These are phyloP conservation scores for Sternotherus odoratus DNA, from an alignment of 2,797 vertebrate species.

Conservation along the genomic window DNA sequence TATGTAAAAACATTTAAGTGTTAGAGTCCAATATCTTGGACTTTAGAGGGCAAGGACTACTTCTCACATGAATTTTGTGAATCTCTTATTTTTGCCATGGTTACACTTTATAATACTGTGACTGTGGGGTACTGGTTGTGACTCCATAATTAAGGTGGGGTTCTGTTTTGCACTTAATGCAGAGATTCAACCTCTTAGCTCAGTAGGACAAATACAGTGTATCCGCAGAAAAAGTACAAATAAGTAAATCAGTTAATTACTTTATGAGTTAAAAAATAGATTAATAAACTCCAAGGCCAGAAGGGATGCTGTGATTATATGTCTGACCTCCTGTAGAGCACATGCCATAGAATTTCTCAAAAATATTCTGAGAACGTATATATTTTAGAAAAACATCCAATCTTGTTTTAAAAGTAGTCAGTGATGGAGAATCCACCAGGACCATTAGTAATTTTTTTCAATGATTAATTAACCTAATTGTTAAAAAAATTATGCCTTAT, in stretches of 20 bases:
- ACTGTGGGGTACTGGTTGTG: background rate
- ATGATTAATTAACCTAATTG: too few species aligned
- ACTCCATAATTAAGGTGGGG: background rate
- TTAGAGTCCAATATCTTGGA: slow-evolving; percentile 35
- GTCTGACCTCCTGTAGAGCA: too few species aligned
- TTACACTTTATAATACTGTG: background rate
- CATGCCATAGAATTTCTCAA: too few species aligned
- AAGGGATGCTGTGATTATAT: too few species aligned
- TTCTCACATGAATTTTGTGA: background rate
- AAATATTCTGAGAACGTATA: too few species aligned
- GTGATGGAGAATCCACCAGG: too few species aligned
- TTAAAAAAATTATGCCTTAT: too few species aligned
- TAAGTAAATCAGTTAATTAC: background rate
- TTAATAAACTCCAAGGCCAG: too few species aligned
- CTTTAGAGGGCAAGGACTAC: slow-evolving; percentile 6
- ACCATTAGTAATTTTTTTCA: too few species aligned
- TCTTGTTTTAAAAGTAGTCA: too few species aligned
- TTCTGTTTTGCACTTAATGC: background rate
- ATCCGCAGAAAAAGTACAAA: background rate
- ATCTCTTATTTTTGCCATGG: background rate
- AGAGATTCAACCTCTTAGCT: background rate
- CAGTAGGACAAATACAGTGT: background rate
- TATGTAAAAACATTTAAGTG: background rate
- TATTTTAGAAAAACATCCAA: too few species aligned
- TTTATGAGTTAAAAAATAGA: background rate